Base-by-base conservation (phyloP, 2,888 invertebrate genomes). In the Spilarctia lutea region DNA sequence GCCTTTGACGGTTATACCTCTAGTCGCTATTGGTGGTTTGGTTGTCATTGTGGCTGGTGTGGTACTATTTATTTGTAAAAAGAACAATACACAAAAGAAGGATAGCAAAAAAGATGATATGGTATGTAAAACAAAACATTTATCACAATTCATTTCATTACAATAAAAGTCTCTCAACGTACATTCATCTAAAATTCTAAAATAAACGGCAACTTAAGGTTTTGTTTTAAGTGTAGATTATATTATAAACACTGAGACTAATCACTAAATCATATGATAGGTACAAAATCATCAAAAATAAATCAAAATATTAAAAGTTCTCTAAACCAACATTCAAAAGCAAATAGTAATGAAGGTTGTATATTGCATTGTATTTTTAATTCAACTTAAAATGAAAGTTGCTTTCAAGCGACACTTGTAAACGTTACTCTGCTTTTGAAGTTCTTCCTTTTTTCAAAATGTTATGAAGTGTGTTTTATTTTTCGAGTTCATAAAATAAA, bases 21-120 rank as follows among this genome's bases (percentile, higher is more conserved):
- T 98, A 70, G 95, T 97, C 39, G 97, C 97, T 18, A 96, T 98
- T 69, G 97, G 97, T 84, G 97, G 96, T 7, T 94, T 98, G 69
- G 97, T 98, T 76, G 91, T 97, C 7, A 96, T 97, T 33, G 97
- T 97, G 7, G 97, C 97, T 33, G 96, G 96, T 67, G 96, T 97
- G 3, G 96, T 97, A 27, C 96, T 97, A 85, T 96, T 98, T 74
- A 97, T 98, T 82, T 97, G 98, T 83, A 97, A 97, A 88, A 97
- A 97, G 86, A 96, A 98, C 77, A 97, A 97, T 85, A 90, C 95
- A 63, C 96, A 96, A 66, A 97, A 97, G 87, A 93, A 96, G n/a
- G 87, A 88, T n/a, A 97, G 97, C 85, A 96, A 96, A 48, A 98
- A 98, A 89, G 97, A 98, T 84, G 98, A 98, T 87, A 97, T 98